Evolutionary conservation across 2,888 invertebrate genomes (phyloP).

Genomic region (Tinea semifulvella): DNA sequence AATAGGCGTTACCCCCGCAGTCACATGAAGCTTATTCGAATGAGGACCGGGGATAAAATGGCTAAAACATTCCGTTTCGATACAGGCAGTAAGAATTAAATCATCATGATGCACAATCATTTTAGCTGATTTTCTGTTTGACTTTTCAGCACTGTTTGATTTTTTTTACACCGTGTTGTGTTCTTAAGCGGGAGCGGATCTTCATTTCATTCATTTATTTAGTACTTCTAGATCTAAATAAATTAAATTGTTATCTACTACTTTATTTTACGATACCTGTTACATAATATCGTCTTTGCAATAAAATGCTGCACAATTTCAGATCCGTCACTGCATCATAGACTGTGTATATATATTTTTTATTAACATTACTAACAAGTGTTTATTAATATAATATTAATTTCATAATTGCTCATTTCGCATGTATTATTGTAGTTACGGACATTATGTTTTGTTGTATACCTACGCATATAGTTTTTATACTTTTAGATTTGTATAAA

Average conservation of each 20-base stretch:
- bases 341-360: not conserved
- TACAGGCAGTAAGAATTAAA: slow-evolving; percentile 65
- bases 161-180: slow-evolving; percentile 7
- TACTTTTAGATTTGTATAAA: too few relatives aligned
- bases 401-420: too few relatives aligned
- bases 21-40: slow-evolving; percentile 71
- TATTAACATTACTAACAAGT: not conserved
- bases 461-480: too few relatives aligned
- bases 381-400: slow-evolving; percentile 6
- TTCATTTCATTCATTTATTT: not conserved
- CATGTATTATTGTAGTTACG: too few relatives aligned
- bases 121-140: slow-evolving; percentile 12
- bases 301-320: slow-evolving; percentile 1
- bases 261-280: not conserved
- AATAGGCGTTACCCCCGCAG: slow-evolving; percentile 62
- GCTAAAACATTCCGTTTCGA: slow-evolving; percentile 68
- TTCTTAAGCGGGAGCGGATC: slow-evolving; percentile 9
- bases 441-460: too few relatives aligned
- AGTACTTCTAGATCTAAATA: not conserved
- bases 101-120: slow-evolving; percentile 10
- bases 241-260: not conserved
- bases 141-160: slow-evolving; percentile 8
- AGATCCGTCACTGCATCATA: slow-evolving; percentile 7
- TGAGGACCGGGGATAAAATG: slow-evolving; percentile 67
- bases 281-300: not conserved